Conservation (phyloP, 2,113 vertebrate species). For the Triplophysa dalaica region DNA sequence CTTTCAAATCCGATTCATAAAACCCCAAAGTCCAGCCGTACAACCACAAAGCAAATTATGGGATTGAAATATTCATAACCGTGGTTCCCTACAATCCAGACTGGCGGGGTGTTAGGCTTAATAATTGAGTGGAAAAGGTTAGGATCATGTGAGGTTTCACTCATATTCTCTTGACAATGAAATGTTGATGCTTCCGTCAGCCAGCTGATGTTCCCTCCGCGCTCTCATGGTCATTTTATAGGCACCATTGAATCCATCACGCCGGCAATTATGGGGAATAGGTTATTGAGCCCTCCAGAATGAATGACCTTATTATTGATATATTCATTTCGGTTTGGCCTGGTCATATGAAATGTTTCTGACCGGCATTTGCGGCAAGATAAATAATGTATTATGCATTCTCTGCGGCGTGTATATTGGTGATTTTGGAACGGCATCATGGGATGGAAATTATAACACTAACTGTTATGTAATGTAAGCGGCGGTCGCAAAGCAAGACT, state of each 20-base stretch:
- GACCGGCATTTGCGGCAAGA: not conserved
- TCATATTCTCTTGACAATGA: conserved; percentile 43
- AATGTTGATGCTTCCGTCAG: conserved; percentile 11
- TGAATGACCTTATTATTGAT: conserved; percentile 26
- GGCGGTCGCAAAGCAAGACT: too few relatives aligned
- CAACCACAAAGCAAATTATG: conserved; percentile 65
- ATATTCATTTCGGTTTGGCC: conserved; percentile 13
- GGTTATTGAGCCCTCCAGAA: conserved; percentile 18
- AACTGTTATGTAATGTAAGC: too few relatives aligned
- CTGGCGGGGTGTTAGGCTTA: conserved; percentile 55
- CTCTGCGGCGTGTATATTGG: not conserved
- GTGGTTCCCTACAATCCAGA: conserved; percentile 33
- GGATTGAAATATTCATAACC: conserved; percentile 68
- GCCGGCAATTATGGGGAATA: conserved; percentile 11
- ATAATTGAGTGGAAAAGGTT: conserved; percentile 61
- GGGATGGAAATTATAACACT: not conserved
- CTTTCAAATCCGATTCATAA: conserved; percentile 1
- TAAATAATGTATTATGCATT: not conserved
- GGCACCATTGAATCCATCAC: conserved; percentile 18
- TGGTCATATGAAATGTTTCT: conserved; percentile 1
- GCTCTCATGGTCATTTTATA: conserved; percentile 20
- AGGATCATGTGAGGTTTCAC: conserved; percentile 46
- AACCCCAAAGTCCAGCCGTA: conserved; percentile 45
- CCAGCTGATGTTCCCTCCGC: not conserved
- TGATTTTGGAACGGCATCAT: not conserved